Evolutionary conservation across 2,888 invertebrate genomes (phyloP), one percentile per base, ranked within the genome.

Genomic region (Xestia rhomboidea): DNA sequence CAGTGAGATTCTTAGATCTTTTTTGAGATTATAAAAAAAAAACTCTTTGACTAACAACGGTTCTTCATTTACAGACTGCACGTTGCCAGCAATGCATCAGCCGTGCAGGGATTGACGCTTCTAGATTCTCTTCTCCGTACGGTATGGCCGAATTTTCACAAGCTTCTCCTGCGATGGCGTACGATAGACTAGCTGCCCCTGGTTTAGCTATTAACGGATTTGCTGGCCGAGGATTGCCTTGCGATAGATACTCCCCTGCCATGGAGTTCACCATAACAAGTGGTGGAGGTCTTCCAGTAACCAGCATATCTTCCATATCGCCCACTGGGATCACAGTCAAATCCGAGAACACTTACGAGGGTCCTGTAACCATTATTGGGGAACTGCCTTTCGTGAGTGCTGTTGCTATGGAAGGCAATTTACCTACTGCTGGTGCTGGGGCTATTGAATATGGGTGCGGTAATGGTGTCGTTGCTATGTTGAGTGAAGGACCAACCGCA

Each of bases 331-430:
- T 94, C n/a, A 85, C 89, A 2, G 88, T 94, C 18, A 73, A 87
- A 2, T 93, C 94, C 49, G 93, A 94, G 15, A 94, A 94, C 68
- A 84, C 82, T 0, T 91, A 90, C 68, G 93, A 93, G 82, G 94
- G 94, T 34, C 68, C 88, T 38, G 77, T 94, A 1, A 76, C 86
- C 1, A 91, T 93, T 0, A 85, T 83, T 30, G 94, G 95, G 63
- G 89, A 93, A 69, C 76, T 95, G 30, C 94, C 93, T 2, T 93
- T 94, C 88, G 68, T 93, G 5, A 92, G 93, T 11, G 89, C 93
- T 21, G 92, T 92, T 0, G 90, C 80, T 18, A 60, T 94, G 51
- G 90, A 92, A 62, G 94, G 94, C 0, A 83, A 80, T 27, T 71
- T 94, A n/a, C 93, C 93, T 1, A 91, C 92, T 38, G 86, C 83